Evolutionary conservation across 2,113 vertebrate species (phyloP).

Genomic region (Anthoscopus minutus): DNA sequence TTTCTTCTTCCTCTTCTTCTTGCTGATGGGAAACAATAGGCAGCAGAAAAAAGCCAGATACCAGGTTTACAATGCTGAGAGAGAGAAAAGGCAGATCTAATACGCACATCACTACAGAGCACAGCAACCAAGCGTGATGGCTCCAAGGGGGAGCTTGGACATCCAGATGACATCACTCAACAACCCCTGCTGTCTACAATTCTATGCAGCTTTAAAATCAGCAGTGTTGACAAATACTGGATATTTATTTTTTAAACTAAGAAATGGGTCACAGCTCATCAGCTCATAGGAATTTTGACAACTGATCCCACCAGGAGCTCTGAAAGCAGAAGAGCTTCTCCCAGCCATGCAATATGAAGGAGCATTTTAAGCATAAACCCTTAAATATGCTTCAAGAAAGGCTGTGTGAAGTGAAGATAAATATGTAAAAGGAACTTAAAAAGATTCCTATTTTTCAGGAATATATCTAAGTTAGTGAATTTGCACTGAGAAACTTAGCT

Average conservation of each 20-base stretch:
- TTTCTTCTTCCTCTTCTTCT: not conserved
- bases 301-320: not conserved
- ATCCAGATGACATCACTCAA: not conserved
- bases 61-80: not conserved
- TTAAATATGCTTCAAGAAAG: not conserved
- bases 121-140: not conserved
- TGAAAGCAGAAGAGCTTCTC: not conserved
- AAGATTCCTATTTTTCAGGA: not conserved
- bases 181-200: not conserved
- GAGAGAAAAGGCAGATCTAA: not conserved
- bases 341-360: not conserved
- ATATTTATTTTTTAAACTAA: not conserved
- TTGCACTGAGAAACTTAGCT: not conserved
- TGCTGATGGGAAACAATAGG: not conserved
- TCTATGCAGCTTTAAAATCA: not conserved
- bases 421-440: not conserved
- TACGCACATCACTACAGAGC: not conserved
- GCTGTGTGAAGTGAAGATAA: not conserved
- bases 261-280: not conserved
- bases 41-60: not conserved
- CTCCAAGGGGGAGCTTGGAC: not conserved
- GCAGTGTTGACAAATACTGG: no score
- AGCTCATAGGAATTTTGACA: not conserved
- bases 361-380: not conserved
- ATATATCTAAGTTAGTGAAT: not conserved